Conservation (phyloP, 2,113 vertebrate species). For the Bubalus kerabau region DNA sequence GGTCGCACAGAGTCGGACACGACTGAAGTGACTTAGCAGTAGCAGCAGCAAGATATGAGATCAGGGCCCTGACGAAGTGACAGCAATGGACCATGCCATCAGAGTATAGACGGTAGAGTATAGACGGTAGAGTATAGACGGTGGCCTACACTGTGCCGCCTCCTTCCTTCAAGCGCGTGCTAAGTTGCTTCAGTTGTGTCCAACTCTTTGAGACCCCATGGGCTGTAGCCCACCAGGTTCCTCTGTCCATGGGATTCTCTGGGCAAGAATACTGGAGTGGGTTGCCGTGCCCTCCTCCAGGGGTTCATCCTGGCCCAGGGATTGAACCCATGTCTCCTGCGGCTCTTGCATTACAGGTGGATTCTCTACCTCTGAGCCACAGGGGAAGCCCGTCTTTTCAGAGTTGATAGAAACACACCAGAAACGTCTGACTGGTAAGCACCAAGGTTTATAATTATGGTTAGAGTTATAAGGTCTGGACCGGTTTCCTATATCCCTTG, state of each 20-base stretch:
- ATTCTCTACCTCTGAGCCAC: too few species aligned
- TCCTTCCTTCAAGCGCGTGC: neutral
- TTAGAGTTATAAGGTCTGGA: neutral
- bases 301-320: too few species aligned
- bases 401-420: neutral
- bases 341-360: too few species aligned
- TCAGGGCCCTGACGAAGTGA: neutral
- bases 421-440: neutral
- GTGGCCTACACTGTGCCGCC: neutral
- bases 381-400: too few species aligned
- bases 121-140: neutral
- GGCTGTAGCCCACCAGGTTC: neutral
- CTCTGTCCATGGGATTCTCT: neutral
- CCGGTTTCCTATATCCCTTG: neutral
- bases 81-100: neutral
- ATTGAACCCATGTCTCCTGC: too few species aligned
- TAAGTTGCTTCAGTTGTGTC: neutral
- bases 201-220: neutral
- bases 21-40: too few species aligned
- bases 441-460: neutral
- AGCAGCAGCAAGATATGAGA: neutral
- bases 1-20: too few species aligned
- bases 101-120: neutral
- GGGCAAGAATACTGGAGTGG: neutral
- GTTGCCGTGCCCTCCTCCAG: too few species aligned